A percentile compares a stretch with the other conserved stretches of the same genome.
Evolutionary conservation across 1,140 invertebrate species (phyloP).

Genomic region (Brachionus manjavacas): DNA sequence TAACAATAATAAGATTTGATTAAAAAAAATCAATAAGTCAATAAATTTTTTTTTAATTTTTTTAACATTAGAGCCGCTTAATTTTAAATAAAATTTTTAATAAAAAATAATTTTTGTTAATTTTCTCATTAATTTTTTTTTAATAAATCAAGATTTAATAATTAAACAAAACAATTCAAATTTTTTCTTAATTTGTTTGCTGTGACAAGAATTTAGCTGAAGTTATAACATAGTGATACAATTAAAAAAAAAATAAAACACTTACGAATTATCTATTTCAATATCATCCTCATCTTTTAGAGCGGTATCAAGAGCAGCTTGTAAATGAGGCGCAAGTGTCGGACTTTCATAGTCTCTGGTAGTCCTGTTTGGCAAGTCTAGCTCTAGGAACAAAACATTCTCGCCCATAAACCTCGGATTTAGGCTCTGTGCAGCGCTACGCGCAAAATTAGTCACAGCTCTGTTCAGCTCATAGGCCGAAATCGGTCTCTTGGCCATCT

Average conservation of each 20-base stretch:
- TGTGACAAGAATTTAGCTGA: too few species aligned
- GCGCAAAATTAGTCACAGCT: constrained; percentile 70
- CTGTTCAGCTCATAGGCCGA: constrained; percentile 65
- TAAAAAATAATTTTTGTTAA: too few species aligned
- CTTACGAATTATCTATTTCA: constrained; percentile 62
- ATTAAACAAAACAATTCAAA: too few species aligned
- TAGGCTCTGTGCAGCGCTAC: constrained; percentile 62
- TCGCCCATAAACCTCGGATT: constrained; percentile 67
- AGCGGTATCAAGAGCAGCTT: constrained; percentile 70
- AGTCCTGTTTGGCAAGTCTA: constrained; percentile 72
- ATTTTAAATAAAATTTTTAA: too few species aligned
- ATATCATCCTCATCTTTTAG: constrained; percentile 68
- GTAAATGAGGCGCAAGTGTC: constrained; percentile 66
- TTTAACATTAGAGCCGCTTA: too few species aligned
- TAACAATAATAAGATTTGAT: too few species aligned
- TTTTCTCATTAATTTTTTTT: too few species aligned
- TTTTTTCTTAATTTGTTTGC: too few species aligned
- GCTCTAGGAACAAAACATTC: constrained; percentile 74
- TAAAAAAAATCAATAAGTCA: too few species aligned
- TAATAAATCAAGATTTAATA: too few species aligned
- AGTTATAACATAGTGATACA: too few species aligned
- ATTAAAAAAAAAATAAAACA: neutral
- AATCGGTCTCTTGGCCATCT: constrained; percentile 62
- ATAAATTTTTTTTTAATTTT: too few species aligned
- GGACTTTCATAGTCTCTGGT: constrained; percentile 73